Percentiles rank a stretch among this genome's conserved stretches.
These are phyloP conservation scores for Macquaria ambigua DNA, from an alignment of 2,113 vertebrate genomes.

Conservation along the genomic window DNA sequence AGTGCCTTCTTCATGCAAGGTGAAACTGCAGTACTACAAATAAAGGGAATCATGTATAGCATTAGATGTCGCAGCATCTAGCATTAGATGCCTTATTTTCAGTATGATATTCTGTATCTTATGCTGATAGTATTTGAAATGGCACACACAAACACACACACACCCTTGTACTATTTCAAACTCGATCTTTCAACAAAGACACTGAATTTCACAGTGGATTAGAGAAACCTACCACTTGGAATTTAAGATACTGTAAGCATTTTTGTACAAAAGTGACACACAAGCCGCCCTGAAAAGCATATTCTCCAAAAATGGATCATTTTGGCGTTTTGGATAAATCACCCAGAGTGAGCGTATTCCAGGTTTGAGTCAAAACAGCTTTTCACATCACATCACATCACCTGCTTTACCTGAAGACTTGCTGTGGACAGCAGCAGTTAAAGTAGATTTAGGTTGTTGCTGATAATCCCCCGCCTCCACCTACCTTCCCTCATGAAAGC, in stretches of 20 bases:
- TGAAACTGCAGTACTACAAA: no score
- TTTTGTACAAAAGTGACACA: conserved; percentile 12
- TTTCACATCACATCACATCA: neutral
- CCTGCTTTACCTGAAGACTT: neutral
- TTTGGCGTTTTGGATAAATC: neutral
- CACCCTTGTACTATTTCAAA: neutral
- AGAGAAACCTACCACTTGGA: conserved; percentile 6
- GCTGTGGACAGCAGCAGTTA: neutral
- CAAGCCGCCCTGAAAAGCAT: neutral
- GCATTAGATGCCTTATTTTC: neutral
- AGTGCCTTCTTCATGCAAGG: no score
- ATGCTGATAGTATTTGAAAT: neutral
- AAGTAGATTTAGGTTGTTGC: neutral
- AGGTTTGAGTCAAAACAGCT: conserved; percentile 17
- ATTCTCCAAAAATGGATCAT: neutral
- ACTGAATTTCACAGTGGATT: conserved; percentile 18
- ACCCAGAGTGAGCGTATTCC: neutral
- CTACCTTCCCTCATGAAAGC: neutral
- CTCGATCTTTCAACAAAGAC: conserved; percentile 19
- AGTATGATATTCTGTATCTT: neutral
- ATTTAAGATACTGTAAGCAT: conserved; percentile 11
- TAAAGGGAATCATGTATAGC: no score
- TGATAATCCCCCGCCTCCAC: neutral
- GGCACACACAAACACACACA: neutral
- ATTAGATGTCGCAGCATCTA: no score